These are phyloP conservation scores for Drosophila suboccidentalis DNA, from an alignment of 2,888 invertebrate species.

Conservation along the genomic window DNA sequence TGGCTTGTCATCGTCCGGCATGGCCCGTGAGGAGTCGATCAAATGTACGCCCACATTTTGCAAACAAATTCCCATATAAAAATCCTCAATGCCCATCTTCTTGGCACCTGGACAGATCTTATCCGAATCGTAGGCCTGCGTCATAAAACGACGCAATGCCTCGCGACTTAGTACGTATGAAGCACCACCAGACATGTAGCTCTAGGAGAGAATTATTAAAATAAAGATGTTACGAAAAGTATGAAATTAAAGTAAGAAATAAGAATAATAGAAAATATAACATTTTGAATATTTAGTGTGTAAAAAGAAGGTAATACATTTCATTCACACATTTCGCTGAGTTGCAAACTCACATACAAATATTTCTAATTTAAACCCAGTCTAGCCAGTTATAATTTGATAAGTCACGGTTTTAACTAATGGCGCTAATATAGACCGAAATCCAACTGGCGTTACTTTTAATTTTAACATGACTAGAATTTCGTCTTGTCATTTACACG, in stretches of 20 bases:
- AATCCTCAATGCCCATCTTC: slow-evolving; percentile 85
- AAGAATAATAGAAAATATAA: no score
- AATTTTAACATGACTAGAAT: no score
- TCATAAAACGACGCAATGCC: slow-evolving; percentile 92
- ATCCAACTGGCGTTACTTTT: background rate
- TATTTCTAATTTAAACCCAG: background rate
- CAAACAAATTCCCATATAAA: slow-evolving; percentile 89
- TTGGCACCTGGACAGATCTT: slow-evolving; percentile 85
- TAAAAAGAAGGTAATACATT: background rate
- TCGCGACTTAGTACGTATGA: slow-evolving; percentile 96
- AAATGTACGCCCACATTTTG: slow-evolving; percentile 94
- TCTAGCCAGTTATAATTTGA: background rate
- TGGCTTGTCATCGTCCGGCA: slow-evolving; percentile 53
- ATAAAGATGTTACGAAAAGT: background rate
- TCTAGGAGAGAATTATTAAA: slow-evolving; percentile 84
- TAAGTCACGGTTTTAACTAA: background rate
- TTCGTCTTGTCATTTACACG: no score
- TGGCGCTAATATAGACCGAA: background rate
- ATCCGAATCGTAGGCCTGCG: slow-evolving; percentile 89
- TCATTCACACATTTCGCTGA: background rate
- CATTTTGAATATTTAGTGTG: background rate
- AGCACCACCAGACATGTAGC: slow-evolving; percentile 96
- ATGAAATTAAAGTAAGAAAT: no score
- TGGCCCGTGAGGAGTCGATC: slow-evolving; percentile 90
- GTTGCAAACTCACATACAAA: background rate